phyloP scores from a whole-genome alignment of 1,140 invertebrate genomes.

The Calephelis virginiensis region DNA sequence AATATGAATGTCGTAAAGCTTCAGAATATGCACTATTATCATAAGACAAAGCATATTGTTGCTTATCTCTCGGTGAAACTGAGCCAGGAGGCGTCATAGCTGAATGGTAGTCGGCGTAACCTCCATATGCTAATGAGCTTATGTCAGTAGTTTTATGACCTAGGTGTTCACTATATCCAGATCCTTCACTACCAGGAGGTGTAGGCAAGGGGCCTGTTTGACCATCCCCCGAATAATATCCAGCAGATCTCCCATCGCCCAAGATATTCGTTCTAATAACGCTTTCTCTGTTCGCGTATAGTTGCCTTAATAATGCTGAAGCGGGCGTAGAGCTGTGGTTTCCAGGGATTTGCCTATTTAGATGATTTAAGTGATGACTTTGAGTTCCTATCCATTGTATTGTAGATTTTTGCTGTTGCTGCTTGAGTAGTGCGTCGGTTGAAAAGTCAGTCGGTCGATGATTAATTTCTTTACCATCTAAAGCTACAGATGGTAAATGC shows the following conservation, averaged over 20 bases:
- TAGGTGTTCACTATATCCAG: conserved; percentile 85
- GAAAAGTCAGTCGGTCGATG: conserved; percentile 91
- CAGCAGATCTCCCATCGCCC: conserved; percentile 82
- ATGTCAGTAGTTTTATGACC: conserved; percentile 69
- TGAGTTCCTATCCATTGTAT: conserved; percentile 96
- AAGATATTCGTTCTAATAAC: conserved; percentile 93
- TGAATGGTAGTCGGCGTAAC: conserved; percentile 91
- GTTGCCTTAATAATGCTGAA: conserved; percentile 90
- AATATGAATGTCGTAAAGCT: conserved; percentile 78
- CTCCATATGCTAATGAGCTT: conserved; percentile 77
- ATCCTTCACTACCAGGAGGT: conserved; percentile 90
- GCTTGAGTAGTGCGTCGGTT: conserved; percentile 89
- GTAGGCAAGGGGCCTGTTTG: conserved; percentile 89
- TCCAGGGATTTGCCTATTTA: conserved; percentile 82
- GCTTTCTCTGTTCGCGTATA: conserved; percentile 95
- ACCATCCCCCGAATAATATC: conserved; percentile 77
- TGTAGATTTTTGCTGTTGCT: conserved; percentile 90
- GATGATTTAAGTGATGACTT: conserved; percentile 81
- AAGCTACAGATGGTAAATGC: conserved; percentile 86
- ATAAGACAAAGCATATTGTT: conserved; percentile 79
- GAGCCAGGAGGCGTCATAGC: conserved; percentile 97
- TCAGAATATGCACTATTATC: conserved; percentile 71
- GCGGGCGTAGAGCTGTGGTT: conserved; percentile 83
- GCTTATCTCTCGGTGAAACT: conserved; percentile 94
- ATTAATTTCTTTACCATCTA: conserved; percentile 79